A percentile compares a stretch with the other conserved stretches of the same genome.
phyloP scores from a whole-genome alignment of 2,797 vertebrate genomes.

The Geotrypetes seraphini region DNA sequence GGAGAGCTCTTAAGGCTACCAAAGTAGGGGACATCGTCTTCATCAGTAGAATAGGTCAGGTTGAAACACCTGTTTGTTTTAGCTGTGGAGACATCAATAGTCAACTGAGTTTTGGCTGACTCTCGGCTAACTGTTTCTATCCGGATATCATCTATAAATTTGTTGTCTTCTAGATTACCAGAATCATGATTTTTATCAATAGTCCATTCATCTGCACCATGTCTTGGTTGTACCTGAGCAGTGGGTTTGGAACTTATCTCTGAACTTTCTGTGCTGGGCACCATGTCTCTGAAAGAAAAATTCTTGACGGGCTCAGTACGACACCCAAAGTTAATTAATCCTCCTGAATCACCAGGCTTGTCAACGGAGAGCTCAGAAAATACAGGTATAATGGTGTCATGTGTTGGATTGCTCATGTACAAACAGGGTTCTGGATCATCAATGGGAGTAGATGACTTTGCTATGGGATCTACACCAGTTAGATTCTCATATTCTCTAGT shows the following conservation, averaged over 20 bases:
- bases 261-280: not conserved
- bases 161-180: conserved; percentile 18
- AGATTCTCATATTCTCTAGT: conserved; percentile 1
- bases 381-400: conserved; percentile 61
- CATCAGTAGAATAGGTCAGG: conserved; percentile 69
- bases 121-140: conserved; percentile 20
- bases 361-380: conserved; percentile 37
- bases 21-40: conserved; percentile 54
- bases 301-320: fast-evolving
- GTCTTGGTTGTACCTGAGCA: fast-evolving
- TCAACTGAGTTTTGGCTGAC: conserved; percentile 48
- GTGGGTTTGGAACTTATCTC: fast-evolving
- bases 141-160: conserved; percentile 31
- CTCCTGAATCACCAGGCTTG: not conserved
- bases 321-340: conserved; percentile 14
- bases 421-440: conserved; percentile 45
- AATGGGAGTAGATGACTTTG: not conserved
- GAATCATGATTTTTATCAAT: conserved; percentile 21
- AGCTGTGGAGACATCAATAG: conserved; percentile 65
- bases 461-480: not conserved
- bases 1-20: conserved; percentile 39
- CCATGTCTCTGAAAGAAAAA: not conserved
- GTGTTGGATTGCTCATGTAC: conserved; percentile 66
- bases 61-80: conserved; percentile 81
- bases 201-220: not conserved